Conservation (phyloP, 1,140 invertebrate genomes). For the Leucophenga varia region DNA sequence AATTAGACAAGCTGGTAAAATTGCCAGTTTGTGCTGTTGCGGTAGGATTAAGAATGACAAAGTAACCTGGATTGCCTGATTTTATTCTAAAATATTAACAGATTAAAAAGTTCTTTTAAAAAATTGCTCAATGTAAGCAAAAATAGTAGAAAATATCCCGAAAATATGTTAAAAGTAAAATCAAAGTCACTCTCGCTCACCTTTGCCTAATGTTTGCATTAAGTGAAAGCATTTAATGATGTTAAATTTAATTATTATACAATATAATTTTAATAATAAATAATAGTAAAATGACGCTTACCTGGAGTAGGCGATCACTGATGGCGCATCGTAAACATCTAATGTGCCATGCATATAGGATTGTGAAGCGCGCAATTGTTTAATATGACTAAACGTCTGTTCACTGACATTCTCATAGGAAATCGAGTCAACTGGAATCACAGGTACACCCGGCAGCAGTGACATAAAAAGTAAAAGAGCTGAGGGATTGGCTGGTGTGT, state of each 20-base stretch:
- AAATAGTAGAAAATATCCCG: background rate
- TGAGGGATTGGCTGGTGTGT: conserved; percentile 30
- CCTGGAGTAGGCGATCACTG: conserved; percentile 67
- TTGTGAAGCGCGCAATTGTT: conserved; percentile 55
- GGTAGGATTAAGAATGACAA: conserved; percentile 67
- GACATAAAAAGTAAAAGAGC: conserved; percentile 67
- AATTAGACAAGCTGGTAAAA: conserved; percentile 50
- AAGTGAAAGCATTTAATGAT: conserved; percentile 7
- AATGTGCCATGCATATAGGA: conserved; percentile 64
- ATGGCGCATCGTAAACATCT: conserved; percentile 52
- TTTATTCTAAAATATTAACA: conserved; percentile 60
- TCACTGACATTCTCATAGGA: conserved; percentile 32
- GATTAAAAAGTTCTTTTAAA: background rate
- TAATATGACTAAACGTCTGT: conserved; percentile 45
- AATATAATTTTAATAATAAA: background rate
- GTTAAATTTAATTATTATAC: background rate
- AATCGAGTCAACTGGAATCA: conserved; percentile 63
- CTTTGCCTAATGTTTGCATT: conserved; percentile 18
- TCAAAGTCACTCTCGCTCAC: background rate
- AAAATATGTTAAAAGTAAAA: background rate
- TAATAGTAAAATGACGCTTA: conserved; percentile 39
- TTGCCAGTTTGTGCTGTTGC: conserved; percentile 57
- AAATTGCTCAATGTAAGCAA: background rate
- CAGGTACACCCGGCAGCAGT: conserved; percentile 72
- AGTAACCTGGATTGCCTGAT: conserved; percentile 68